Evolutionary conservation across 2,113 vertebrate genomes (phyloP).

Genomic region (Electrona antarctica): DNA sequence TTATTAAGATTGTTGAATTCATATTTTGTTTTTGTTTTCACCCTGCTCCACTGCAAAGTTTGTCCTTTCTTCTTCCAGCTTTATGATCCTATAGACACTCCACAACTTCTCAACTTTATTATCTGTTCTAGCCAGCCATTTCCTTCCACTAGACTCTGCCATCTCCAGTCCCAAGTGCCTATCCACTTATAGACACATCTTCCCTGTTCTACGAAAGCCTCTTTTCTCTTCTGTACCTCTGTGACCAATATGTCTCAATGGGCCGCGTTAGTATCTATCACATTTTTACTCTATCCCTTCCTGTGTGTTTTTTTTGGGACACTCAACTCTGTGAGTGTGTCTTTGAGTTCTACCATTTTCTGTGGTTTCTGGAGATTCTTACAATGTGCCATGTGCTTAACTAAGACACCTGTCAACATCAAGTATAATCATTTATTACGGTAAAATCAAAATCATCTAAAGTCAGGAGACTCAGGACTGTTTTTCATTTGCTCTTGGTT

Average conservation of each 20-base stretch:
- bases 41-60: slow-evolving; percentile 17
- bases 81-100: slow-evolving; percentile 26
- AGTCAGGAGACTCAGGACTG: slow-evolving; percentile 16
- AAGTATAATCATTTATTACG: slow-evolving; percentile 8
- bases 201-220: slow-evolving; percentile 45
- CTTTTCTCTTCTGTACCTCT: slow-evolving; percentile 47
- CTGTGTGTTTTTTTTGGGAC: too few species aligned
- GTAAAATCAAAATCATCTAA: slow-evolving; percentile 5
- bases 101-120: slow-evolving; percentile 36
- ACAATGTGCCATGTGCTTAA: neutral
- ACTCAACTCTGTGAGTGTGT: too few species aligned
- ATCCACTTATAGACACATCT: slow-evolving; percentile 53
- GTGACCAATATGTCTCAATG: slow-evolving; percentile 42
- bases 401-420: slow-evolving; percentile 14
- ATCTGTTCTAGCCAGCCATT: slow-evolving; percentile 48
- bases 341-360: neutral
- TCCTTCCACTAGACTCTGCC: slow-evolving; percentile 49
- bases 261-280: slow-evolving; percentile 33
- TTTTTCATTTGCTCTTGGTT: slow-evolving; percentile 38
- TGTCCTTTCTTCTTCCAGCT: neutral
- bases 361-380: neutral
- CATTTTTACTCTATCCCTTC: slow-evolving; percentile 18
- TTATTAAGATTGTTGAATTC: slow-evolving; percentile 27
- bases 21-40: slow-evolving; percentile 27
- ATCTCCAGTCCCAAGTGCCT: slow-evolving; percentile 43